Percentiles rank a stretch among this genome's conserved stretches.
These are phyloP conservation scores for Apeira syringaria DNA, from an alignment of 2,888 invertebrate genomes.

Conservation along the genomic window DNA sequence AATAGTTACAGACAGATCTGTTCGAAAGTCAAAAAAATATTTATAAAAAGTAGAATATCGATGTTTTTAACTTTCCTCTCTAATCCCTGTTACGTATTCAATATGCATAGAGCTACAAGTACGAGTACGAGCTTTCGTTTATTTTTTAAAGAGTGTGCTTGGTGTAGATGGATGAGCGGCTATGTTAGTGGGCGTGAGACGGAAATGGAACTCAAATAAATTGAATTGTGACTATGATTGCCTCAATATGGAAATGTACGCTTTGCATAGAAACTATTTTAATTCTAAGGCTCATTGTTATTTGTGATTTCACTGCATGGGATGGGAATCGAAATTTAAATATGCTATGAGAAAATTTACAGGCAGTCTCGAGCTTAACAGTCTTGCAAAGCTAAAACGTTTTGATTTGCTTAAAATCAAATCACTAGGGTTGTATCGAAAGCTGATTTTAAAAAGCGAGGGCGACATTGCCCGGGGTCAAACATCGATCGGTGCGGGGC, in stretches of 20 bases:
- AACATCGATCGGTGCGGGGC: slow-evolving; percentile 67
- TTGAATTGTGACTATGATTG: slow-evolving; percentile 68
- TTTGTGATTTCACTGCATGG: slow-evolving; percentile 37
- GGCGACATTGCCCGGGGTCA: slow-evolving; percentile 68
- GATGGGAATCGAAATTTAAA: slow-evolving; percentile 38
- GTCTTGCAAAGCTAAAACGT: too few species aligned
- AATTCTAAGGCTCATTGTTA: slow-evolving; percentile 31
- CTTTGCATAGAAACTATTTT: slow-evolving; percentile 41
- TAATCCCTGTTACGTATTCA: slow-evolving; percentile 57
- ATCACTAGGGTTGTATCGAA: slow-evolving; percentile 24
- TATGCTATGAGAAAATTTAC: too few species aligned
- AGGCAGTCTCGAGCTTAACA: too few species aligned
- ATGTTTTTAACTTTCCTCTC: too few species aligned
- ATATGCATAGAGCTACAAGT: slow-evolving; percentile 58
- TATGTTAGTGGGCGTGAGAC: slow-evolving; percentile 58
- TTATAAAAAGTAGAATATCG: too few species aligned
- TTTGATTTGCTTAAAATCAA: too few species aligned
- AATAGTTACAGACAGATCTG: too few species aligned
- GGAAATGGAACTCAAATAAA: slow-evolving; percentile 69
- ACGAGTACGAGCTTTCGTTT: slow-evolving; percentile 55
- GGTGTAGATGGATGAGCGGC: slow-evolving; percentile 56
- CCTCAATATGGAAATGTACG: slow-evolving; percentile 57
- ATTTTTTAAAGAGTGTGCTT: slow-evolving; percentile 49
- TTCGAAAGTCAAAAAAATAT: too few species aligned
- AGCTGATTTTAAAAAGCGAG: slow-evolving; percentile 58